Evolutionary conservation across 2,797 vertebrate species (phyloP).

Genomic region (Cygnus olor): DNA sequence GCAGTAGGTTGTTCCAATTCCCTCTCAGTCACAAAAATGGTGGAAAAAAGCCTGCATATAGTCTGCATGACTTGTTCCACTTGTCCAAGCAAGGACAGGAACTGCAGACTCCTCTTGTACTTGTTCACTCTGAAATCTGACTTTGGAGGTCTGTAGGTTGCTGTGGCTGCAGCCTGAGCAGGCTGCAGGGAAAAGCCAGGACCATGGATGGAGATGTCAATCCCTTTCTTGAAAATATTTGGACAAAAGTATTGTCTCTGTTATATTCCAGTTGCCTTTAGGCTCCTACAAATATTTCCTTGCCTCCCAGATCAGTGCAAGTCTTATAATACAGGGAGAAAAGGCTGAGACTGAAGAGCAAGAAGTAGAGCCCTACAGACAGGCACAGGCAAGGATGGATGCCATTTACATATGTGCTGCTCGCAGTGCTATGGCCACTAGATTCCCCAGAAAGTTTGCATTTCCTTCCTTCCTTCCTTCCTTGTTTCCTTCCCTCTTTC

Average conservation of each 20-base stretch:
- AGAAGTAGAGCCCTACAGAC: background rate
- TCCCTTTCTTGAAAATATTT: background rate
- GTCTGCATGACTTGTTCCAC: background rate
- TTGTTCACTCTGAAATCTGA: background rate
- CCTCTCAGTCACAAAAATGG: background rate
- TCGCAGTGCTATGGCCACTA: accelerated
- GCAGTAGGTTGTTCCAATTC: background rate
- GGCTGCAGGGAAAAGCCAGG: background rate
- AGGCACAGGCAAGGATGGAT: accelerated
- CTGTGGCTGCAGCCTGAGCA: background rate
- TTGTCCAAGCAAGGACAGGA: background rate
- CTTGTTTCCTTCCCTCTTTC: background rate
- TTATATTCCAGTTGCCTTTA: background rate
- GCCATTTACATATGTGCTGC: background rate
- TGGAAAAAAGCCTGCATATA: accelerated
- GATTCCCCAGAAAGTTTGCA: background rate
- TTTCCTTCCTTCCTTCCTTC: background rate
- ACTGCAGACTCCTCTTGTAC: background rate
- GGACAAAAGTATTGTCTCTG: background rate
- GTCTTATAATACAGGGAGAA: background rate
- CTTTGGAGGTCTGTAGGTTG: background rate
- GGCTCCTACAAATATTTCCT: background rate
- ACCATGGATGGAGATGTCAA: background rate
- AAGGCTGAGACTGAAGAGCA: background rate
- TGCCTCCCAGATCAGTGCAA: accelerated